Evolutionary conservation across 2,113 vertebrate genomes (phyloP).

Genomic region (Theropithecus gelada): DNA sequence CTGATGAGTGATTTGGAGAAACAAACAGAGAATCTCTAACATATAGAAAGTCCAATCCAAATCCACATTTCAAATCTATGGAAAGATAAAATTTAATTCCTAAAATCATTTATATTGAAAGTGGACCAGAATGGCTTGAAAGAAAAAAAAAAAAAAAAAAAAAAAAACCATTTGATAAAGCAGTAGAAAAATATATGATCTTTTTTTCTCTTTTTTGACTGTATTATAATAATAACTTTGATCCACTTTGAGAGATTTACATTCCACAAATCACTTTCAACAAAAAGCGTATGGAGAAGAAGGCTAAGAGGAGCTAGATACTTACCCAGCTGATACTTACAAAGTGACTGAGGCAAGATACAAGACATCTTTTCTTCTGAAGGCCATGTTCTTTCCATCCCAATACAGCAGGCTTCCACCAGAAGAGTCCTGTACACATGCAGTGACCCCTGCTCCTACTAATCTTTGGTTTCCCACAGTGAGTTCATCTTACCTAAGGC

Average conservation of each 20-base stretch:
- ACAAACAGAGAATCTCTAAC: neutral
- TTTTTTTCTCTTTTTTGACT: neutral
- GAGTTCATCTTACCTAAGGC: neutral
- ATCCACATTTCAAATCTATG: neutral
- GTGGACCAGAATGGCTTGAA: neutral
- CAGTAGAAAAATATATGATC: neutral
- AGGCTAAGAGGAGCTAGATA: neutral
- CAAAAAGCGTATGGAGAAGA: neutral
- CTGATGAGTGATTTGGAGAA: neutral
- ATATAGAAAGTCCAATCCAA: neutral
- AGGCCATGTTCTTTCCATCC: neutral
- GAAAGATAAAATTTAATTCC: neutral
- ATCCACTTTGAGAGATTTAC: neutral
- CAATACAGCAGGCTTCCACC: neutral
- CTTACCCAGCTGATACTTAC: neutral
- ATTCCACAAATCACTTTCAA: neutral
- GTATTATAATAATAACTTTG: neutral
- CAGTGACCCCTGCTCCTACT: neutral
- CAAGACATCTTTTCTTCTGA: neutral
- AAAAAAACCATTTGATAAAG: neutral
- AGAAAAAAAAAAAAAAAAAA: neutral
- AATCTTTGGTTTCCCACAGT: neutral
- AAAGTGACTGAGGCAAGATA: neutral
- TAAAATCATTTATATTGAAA: neutral
- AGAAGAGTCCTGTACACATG: accelerated